A percentile compares a stretch with the other conserved stretches of the same genome.
phyloP scores from a whole-genome alignment of 37 sponge, comb jelly and placozoan species.

The Mnemiopsis leidyi region DNA sequence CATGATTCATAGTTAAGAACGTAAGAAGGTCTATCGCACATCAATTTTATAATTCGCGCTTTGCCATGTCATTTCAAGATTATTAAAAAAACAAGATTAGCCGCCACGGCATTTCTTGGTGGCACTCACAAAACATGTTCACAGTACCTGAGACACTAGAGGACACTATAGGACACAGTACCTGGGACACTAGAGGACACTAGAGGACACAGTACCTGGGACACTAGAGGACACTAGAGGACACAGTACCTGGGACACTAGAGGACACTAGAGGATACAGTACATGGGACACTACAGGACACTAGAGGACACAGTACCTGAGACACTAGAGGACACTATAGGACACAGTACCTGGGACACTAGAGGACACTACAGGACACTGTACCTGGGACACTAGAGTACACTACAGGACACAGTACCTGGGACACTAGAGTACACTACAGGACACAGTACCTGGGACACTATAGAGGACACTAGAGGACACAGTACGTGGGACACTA shows the following conservation, averaged over 20 bases:
- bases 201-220: conserved; percentile 71
- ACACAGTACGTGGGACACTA: background rate
- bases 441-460: background rate
- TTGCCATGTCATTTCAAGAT: too few relatives aligned
- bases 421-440: background rate
- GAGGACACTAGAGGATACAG: conserved; percentile 37
- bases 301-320: background rate
- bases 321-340: background rate
- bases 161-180: conserved; percentile 52
- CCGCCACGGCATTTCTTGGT: too few relatives aligned
- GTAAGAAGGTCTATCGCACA: too few relatives aligned
- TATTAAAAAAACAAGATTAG: too few relatives aligned
- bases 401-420: background rate
- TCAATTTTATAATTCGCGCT: too few relatives aligned
- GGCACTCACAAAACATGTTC: too few relatives aligned
- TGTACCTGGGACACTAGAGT: background rate
- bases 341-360: background rate
- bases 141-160: background rate
- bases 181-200: conserved; percentile 76
- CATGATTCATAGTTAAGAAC: too few relatives aligned
- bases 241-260: conserved; percentile 79
- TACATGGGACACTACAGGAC: background rate
- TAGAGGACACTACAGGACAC: background rate
- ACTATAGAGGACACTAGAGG: background rate
- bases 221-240: conserved; percentile 68